Base-by-base conservation (phyloP, 2,797 vertebrate genomes). In the Hoplostethus mediterraneus region DNA sequence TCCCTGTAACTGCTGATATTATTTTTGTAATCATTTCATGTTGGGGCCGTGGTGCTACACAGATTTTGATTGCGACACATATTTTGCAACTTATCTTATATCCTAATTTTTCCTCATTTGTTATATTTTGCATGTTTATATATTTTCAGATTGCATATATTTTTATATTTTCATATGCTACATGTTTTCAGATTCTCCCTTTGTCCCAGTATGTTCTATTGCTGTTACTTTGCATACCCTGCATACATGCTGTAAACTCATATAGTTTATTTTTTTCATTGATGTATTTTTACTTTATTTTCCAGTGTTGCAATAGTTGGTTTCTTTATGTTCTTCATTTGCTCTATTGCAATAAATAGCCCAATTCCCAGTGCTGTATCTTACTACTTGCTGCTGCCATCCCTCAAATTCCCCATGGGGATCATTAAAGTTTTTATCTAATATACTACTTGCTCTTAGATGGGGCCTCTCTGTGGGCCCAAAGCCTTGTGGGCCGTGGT, bases 401-500 rank as follows among this genome's bases (percentile, higher is more conserved):
- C 55, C 5, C 11, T 4, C 45, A 25, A 59, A 52, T 33, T 54
- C 16, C 21, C 1, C 13, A 17, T 28, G 12, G 31, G 31, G 54
- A 16, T 55, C 25, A 31, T 36, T 40, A 44, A 13, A 44, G 42
- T 44, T 44, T 13, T 44, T 4, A 44, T 44, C 42, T 44, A 33
- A 33, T 33, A 33, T 33, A 44, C 9, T 52, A 33, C 30, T 31
- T 16, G 25, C 12, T 5, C 28, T 28, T 25, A 17, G 21, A 52
- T 21, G 49, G 49, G 49, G 49, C 58, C n/a, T 54, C 56, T 79
- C 66, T 77, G 55, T 77, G 44, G 52, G 38, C 62, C 56, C 60
- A 28, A 57, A 63, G 56, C 3, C 17, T 16, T 56, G 49, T 14
- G 60, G 44, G 36, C 36, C 17, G 2, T 17, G 33, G n/a, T 75